Percentiles rank a stretch among this genome's conserved stretches.
phyloP scores from a whole-genome alignment of 2,888 invertebrate genomes.

The Eulithis prunata region DNA sequence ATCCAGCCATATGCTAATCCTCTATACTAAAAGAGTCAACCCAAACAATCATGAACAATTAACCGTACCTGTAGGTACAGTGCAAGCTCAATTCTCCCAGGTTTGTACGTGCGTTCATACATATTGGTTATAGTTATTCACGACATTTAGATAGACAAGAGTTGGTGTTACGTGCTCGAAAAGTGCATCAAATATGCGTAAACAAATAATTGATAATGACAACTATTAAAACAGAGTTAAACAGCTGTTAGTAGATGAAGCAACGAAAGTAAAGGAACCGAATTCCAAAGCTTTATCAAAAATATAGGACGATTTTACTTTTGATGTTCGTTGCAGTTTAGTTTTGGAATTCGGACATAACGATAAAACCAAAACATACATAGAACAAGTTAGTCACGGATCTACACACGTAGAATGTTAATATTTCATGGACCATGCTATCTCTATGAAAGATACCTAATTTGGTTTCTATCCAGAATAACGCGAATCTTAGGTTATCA shows the following conservation, averaged over 20 bases:
- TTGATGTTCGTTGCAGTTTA: background rate
- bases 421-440: slow-evolving; percentile 31
- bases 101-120: background rate
- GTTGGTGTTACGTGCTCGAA: slow-evolving; percentile 27
- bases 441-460: slow-evolving; percentile 28
- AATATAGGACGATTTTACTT: no score
- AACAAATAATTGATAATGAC: background rate
- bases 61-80: background rate
- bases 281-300: no score
- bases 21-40: no score
- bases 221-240: background rate
- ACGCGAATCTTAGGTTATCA: background rate
- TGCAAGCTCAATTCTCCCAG: background rate
- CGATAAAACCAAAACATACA: background rate
- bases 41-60: no score
- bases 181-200: slow-evolving; percentile 13
- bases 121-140: slow-evolving; percentile 9
- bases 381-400: background rate
- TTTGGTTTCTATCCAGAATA: slow-evolving; percentile 29
- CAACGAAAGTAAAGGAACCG: slow-evolving; percentile 4
- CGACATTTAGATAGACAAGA: slow-evolving; percentile 19
- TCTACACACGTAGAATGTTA: slow-evolving; percentile 7
- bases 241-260: slow-evolving; percentile 5
- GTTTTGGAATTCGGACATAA: slow-evolving; percentile 2
- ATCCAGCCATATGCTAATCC: no score